Conservation (phyloP, 2,888 invertebrate species). For the Carterocephalus palaemon region DNA sequence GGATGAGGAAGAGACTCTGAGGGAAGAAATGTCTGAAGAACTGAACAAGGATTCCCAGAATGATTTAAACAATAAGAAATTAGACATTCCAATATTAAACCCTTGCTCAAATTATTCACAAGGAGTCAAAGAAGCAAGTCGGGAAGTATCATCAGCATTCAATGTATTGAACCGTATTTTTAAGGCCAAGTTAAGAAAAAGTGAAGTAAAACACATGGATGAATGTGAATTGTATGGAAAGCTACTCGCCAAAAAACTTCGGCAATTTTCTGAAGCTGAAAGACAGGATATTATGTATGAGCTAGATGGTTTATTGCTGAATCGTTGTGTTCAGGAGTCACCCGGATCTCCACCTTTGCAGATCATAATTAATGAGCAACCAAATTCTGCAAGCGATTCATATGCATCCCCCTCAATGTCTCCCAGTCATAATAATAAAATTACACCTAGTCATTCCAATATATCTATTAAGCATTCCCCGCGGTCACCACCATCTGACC, state of each 20-base stretch:
- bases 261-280: slow-evolving; percentile 16
- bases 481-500: slow-evolving; percentile 10
- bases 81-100: neutral
- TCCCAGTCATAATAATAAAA: neutral
- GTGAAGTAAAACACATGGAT: slow-evolving; percentile 9
- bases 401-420: slow-evolving; percentile 8
- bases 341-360: slow-evolving; percentile 13
- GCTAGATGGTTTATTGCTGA: slow-evolving; percentile 16
- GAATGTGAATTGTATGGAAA: slow-evolving; percentile 19
- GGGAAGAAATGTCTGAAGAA: slow-evolving; percentile 4
- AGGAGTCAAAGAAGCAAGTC: slow-evolving; percentile 17
- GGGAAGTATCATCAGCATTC: slow-evolving; percentile 18
- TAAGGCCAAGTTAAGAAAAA: slow-evolving; percentile 13
- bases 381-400: slow-evolving; percentile 14
- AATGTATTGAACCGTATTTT: slow-evolving; percentile 16
- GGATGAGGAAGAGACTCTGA: too few species aligned
- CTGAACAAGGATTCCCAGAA: slow-evolving; percentile 5
- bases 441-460: neutral
- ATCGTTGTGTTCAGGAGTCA: slow-evolving; percentile 2
- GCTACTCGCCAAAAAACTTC: slow-evolving; percentile 16
- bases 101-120: slow-evolving; percentile 1
- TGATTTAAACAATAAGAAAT: neutral
- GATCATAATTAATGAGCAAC: slow-evolving; percentile 6
- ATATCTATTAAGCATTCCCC: neutral
- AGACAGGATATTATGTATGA: slow-evolving; percentile 20